phyloP scores from a whole-genome alignment of 1,140 invertebrate genomes.

The Drosophila virilis region DNA sequence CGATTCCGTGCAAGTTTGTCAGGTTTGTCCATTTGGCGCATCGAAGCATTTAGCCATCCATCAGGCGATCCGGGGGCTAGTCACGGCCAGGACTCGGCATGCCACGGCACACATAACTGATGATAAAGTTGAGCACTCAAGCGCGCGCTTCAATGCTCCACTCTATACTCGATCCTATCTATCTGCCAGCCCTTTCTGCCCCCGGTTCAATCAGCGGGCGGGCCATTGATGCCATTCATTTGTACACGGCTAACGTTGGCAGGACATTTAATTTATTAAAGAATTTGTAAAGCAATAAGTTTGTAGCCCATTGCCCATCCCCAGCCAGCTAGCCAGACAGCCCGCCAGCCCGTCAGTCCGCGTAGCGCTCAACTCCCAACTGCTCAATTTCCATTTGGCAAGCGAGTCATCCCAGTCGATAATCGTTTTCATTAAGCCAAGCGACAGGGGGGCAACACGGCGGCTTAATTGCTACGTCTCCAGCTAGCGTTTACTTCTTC shows the following conservation, averaged over 20 bases:
- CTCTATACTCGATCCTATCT: background rate
- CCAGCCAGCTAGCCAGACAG: too few relatives aligned
- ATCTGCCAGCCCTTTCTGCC: background rate
- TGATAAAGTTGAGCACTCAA: constrained; percentile 68
- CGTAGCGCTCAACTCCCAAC: background rate
- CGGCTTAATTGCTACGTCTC: constrained; percentile 65
- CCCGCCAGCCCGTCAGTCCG: background rate
- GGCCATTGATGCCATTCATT: constrained; percentile 60
- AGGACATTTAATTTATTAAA: constrained; percentile 81
- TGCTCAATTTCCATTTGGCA: constrained; percentile 5
- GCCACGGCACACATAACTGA: constrained; percentile 45
- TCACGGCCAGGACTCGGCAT: constrained; percentile 11
- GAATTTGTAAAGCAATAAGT: constrained; percentile 82
- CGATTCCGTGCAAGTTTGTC: background rate
- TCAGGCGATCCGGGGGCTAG: constrained; percentile 21
- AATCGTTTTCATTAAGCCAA: constrained; percentile 77
- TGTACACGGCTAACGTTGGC: constrained; percentile 28
- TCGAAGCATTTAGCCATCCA: constrained; percentile 43
- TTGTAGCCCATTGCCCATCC: constrained; percentile 49
- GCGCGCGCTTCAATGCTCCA: constrained; percentile 22
- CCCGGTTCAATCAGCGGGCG: constrained; percentile 31
- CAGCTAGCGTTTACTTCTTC: background rate
- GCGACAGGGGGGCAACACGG: constrained; percentile 51
- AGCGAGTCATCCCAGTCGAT: constrained; percentile 56
- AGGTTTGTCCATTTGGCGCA: constrained; percentile 37